phyloP scores from a whole-genome alignment of 1,140 invertebrate genomes.

The Caenorhabditis brenneri region DNA sequence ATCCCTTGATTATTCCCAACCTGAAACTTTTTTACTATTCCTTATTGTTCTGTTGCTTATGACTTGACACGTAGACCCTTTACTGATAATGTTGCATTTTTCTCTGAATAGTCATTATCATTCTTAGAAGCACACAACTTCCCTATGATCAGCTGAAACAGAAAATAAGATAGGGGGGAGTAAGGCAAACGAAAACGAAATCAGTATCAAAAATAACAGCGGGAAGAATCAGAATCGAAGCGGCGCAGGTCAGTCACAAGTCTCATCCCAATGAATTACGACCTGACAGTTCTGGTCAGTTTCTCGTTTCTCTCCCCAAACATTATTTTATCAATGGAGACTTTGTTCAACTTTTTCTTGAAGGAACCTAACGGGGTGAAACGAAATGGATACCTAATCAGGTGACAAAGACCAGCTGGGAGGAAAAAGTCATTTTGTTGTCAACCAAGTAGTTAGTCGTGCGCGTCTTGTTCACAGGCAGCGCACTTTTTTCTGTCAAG shows the following conservation, averaged over 20 bases:
- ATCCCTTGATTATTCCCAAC: too few relatives aligned
- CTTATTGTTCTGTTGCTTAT: too few relatives aligned
- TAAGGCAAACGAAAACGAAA: slow-evolving; percentile 41
- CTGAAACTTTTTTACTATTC: too few relatives aligned
- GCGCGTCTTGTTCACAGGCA: not conserved
- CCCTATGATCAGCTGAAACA: not conserved
- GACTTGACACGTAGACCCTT: too few relatives aligned
- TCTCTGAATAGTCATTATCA: too few relatives aligned
- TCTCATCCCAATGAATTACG: slow-evolving; percentile 25
- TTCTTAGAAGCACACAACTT: too few relatives aligned
- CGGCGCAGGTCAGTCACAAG: slow-evolving; percentile 26
- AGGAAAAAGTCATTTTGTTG: slow-evolving; percentile 4
- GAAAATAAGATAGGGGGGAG: not conserved
- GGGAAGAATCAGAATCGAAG: slow-evolving; percentile 1
- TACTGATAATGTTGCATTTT: too few relatives aligned
- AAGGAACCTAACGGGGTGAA: slow-evolving; percentile 11
- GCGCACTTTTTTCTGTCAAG: not conserved
- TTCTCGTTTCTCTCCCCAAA: not conserved
- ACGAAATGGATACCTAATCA: slow-evolving; percentile 28
- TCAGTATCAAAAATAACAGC: slow-evolving; percentile 11
- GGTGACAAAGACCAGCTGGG: not conserved
- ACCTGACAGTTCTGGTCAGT: not conserved
- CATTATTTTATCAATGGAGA: slow-evolving; percentile 6
- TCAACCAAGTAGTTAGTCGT: not conserved
- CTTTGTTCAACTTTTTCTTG: slow-evolving; percentile 10